Conservation (phyloP, 2,113 vertebrate genomes). For the Labrus mixtus region DNA sequence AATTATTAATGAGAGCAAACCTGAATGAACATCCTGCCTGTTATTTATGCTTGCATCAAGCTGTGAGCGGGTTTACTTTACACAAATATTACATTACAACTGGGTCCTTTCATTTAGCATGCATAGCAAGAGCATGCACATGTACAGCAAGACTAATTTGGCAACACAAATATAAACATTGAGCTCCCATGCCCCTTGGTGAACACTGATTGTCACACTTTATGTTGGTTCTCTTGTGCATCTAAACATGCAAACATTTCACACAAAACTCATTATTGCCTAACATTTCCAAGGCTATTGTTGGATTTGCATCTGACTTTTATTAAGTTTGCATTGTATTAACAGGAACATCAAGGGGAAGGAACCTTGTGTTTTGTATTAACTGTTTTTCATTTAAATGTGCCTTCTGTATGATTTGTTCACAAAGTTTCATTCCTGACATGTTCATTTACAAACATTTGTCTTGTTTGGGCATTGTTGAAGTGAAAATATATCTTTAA, state of each 20-base stretch:
- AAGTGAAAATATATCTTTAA: too few species aligned
- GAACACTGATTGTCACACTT: slow-evolving; percentile 8
- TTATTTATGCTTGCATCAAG: slow-evolving; percentile 72
- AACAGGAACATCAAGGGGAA: neutral
- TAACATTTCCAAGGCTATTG: neutral
- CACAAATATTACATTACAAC: slow-evolving; percentile 74
- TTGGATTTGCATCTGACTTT: neutral
- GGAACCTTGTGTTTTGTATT: neutral
- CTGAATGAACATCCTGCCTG: slow-evolving; percentile 72
- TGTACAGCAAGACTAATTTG: slow-evolving; percentile 57
- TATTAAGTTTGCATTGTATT: neutral
- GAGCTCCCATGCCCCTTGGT: slow-evolving; percentile 17
- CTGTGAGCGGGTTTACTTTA: slow-evolving; percentile 69
- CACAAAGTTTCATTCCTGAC: neutral
- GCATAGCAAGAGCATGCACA: slow-evolving; percentile 52
- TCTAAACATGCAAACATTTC: slow-evolving; percentile 3
- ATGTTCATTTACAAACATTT: neutral
- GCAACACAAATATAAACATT: slow-evolving; percentile 59
- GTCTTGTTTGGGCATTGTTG: neutral
- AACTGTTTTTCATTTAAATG: neutral
- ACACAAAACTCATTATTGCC: neutral
- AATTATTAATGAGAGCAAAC: slow-evolving; percentile 76
- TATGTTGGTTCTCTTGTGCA: neutral
- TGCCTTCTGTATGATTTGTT: neutral
- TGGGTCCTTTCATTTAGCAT: slow-evolving; percentile 61